These are phyloP conservation scores for Leptobrachium ailaonicum DNA, from an alignment of 2,113 vertebrate species.

Conservation along the genomic window DNA sequence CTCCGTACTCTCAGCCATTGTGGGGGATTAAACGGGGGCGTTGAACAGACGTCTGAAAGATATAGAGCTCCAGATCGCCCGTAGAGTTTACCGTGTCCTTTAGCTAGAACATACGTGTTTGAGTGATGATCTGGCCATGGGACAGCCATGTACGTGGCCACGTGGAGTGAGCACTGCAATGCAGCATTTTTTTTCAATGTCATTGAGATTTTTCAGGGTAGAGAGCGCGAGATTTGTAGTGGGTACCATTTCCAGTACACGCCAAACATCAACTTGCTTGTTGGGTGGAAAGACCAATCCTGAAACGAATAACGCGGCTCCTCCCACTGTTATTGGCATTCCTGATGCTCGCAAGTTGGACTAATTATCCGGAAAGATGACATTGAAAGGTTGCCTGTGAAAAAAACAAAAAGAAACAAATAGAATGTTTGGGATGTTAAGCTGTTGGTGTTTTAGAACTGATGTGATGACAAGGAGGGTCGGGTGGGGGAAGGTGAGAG, in stretches of 20 bases:
- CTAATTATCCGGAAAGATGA: conserved; percentile 28
- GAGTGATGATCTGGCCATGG: conserved; percentile 6
- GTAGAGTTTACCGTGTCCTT: no score
- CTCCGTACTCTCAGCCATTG: conserved; percentile 2
- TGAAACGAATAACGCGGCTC: conserved; percentile 15
- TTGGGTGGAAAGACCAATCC: conserved; percentile 3
- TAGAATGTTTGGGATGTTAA: neutral
- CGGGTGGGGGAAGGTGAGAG: neutral
- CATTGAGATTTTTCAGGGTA: conserved; percentile 35
- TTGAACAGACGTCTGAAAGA: neutral
- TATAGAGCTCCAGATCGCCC: neutral
- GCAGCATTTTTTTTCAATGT: conserved; percentile 49
- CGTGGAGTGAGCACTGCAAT: conserved; percentile 38
- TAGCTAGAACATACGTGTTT: neutral
- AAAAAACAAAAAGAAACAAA: neutral
- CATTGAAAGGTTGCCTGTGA: neutral
- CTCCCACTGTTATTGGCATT: conserved; percentile 15
- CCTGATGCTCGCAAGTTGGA: conserved; percentile 5
- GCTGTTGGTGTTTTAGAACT: neutral
- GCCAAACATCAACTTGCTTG: conserved; percentile 14
- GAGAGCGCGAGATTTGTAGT: neutral
- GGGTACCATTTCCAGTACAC: neutral
- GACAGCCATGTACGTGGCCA: conserved; percentile 1
- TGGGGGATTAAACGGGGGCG: neutral
- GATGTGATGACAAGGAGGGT: neutral